Evolutionary conservation across 2,113 vertebrate species (phyloP).

Genomic region (Cyanoramphus novaezelandiae): DNA sequence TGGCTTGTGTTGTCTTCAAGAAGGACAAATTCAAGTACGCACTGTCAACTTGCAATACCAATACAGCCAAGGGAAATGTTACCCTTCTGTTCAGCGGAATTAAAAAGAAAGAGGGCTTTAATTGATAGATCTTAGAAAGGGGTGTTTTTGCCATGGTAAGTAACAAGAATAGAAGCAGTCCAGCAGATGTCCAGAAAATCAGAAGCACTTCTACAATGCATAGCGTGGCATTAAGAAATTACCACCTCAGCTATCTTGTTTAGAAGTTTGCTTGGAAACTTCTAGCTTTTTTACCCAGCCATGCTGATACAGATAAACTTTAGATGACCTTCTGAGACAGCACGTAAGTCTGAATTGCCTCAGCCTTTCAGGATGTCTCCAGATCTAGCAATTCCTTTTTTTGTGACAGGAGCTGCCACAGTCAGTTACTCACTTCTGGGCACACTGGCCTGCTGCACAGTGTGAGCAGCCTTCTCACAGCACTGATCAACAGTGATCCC

Average conservation of each 20-base stretch:
- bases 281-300: not conserved
- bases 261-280: not conserved
- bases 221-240: not conserved
- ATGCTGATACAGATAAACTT: not conserved
- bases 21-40: not conserved
- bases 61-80: not conserved
- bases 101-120: not conserved
- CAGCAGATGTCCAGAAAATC: not conserved
- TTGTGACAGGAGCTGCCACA: not conserved
- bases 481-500: not conserved
- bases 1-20: not conserved
- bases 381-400: not conserved
- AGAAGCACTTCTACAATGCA: not conserved
- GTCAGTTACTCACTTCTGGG: not conserved
- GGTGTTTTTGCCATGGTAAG: not conserved
- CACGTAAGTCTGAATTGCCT: not conserved
- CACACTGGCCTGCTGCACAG: not conserved
- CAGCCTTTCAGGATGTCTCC: not conserved
- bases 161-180: not conserved
- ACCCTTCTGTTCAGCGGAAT: not conserved
- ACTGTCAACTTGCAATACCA: not conserved
- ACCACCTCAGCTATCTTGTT: not conserved
- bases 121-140: not conserved
- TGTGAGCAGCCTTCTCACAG: not conserved
- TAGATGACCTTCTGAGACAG: not conserved